phyloP scores from a whole-genome alignment of 2,797 vertebrate genomes.

The Sebastes minor region DNA sequence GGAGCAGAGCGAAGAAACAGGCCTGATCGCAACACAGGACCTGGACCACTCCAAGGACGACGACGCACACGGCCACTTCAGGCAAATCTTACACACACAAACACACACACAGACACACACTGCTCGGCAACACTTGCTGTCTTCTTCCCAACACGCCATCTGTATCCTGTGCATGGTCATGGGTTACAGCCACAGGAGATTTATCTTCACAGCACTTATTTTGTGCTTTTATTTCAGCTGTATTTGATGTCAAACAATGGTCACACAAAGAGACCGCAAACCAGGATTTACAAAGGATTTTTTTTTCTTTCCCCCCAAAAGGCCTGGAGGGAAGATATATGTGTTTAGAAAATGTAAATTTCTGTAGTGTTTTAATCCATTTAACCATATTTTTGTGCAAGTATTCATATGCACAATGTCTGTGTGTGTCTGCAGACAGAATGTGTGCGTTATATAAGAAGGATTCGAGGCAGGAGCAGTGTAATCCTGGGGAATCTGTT shows the following conservation, averaged over 20 bases:
- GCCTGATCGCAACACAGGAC: conserved; percentile 73
- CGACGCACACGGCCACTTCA: conserved; percentile 77
- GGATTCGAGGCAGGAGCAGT: conserved; percentile 45
- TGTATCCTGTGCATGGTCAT: conserved; percentile 70
- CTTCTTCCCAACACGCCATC: conserved; percentile 41
- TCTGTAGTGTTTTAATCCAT: neutral
- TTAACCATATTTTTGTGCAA: neutral
- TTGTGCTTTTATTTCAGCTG: conserved; percentile 56
- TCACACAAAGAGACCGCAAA: conserved; percentile 23
- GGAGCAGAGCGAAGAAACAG: conserved; percentile 74
- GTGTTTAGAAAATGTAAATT: neutral
- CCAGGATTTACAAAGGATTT: neutral
- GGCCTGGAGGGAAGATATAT: neutral
- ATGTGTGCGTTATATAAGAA: conserved; percentile 58
- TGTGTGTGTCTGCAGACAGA: neutral
- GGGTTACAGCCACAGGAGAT: conserved; percentile 55
- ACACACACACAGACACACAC: neutral
- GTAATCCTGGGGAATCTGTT: conserved; percentile 65
- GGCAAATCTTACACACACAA: conserved; percentile 58
- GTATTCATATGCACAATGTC: neutral
- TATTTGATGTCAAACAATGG: conserved; percentile 73
- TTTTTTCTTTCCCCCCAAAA: neutral
- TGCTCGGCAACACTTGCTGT: conserved; percentile 9
- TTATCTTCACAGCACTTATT: conserved; percentile 66
- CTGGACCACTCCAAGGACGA: conserved; percentile 78